These are phyloP conservation scores for Kryptolebias marmoratus DNA, from an alignment of 2,113 vertebrate genomes.

Conservation along the genomic window DNA sequence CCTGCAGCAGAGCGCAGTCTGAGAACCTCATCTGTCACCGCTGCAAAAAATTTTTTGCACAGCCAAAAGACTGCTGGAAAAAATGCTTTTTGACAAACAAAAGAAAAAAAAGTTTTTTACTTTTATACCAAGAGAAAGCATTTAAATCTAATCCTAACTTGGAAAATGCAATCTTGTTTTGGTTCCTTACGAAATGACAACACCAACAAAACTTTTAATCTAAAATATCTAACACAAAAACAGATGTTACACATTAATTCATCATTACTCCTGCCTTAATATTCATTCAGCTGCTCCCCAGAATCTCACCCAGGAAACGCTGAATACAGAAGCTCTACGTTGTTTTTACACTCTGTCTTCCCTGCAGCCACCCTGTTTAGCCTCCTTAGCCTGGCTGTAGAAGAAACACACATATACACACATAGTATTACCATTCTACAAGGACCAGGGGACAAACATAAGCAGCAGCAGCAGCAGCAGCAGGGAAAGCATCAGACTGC, in stretches of 20 bases:
- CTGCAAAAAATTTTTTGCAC: too few species aligned
- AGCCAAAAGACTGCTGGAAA: too few species aligned
- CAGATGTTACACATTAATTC: background rate
- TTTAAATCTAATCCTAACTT: too few species aligned
- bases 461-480: constrained; percentile 47
- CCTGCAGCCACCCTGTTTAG: constrained; percentile 29
- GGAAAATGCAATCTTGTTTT: too few species aligned
- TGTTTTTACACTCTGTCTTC: constrained; percentile 17
- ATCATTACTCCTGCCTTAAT: background rate
- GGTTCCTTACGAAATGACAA: too few species aligned
- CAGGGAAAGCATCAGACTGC: constrained; percentile 60
- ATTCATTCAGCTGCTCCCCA: constrained; percentile 4
- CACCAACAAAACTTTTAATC: background rate
- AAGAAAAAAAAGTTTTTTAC: too few species aligned
- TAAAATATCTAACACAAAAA: background rate
- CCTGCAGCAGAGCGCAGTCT: too few species aligned
- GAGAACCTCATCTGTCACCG: too few species aligned
- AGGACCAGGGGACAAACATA: constrained; percentile 56
- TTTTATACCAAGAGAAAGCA: too few species aligned
- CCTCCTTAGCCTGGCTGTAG: constrained; percentile 13
- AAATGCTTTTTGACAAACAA: too few species aligned
- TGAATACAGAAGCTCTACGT: background rate
- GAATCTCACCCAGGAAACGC: constrained; percentile 20
- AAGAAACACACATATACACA: constrained; percentile 17
- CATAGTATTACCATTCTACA: constrained; percentile 32